These are phyloP conservation scores for Matsumyia berberina DNA, from an alignment of 2,888 invertebrate genomes.

Conservation along the genomic window DNA sequence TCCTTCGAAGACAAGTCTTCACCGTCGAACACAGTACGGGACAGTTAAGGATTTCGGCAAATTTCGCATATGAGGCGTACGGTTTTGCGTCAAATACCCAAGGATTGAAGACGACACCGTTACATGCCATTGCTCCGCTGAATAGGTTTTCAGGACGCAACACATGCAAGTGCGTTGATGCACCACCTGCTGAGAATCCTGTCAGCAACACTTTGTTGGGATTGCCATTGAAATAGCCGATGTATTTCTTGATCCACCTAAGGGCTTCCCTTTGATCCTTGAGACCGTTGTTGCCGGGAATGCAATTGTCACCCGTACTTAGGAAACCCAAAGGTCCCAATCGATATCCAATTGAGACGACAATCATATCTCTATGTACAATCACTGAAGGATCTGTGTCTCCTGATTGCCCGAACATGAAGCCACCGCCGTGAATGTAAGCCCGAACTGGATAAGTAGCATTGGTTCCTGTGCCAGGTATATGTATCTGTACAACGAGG, in stretches of 20 bases:
- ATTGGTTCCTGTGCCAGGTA: conserved; percentile 83
- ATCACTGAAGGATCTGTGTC: conserved; percentile 79
- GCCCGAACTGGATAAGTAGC: conserved; percentile 86
- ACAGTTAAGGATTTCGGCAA: conserved; percentile 87
- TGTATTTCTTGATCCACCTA: conserved; percentile 88
- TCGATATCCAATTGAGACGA: conserved; percentile 88
- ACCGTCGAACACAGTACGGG: conserved; percentile 85
- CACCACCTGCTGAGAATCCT: conserved; percentile 90
- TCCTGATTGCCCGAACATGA: conserved; percentile 87
- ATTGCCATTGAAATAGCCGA: conserved; percentile 89
- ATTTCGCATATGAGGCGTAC: conserved; percentile 85
- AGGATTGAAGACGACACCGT: conserved; percentile 87
- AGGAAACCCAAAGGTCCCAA: conserved; percentile 89
- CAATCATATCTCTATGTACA: conserved; percentile 87
- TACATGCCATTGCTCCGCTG: conserved; percentile 85
- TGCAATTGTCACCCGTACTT: conserved; percentile 88
- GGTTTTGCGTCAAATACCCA: conserved; percentile 83
- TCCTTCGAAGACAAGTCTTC: conserved; percentile 87
- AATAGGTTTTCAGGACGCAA: conserved; percentile 79
- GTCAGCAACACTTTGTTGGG: conserved; percentile 87
- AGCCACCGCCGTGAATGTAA: conserved; percentile 88
- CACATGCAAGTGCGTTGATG: conserved; percentile 89
- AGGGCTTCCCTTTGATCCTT: conserved; percentile 90
- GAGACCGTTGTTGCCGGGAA: conserved; percentile 89
- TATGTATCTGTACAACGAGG: conserved; percentile 87